Evolutionary conservation across 2,113 vertebrate genomes (phyloP).

Genomic region (Python bivittatus): DNA sequence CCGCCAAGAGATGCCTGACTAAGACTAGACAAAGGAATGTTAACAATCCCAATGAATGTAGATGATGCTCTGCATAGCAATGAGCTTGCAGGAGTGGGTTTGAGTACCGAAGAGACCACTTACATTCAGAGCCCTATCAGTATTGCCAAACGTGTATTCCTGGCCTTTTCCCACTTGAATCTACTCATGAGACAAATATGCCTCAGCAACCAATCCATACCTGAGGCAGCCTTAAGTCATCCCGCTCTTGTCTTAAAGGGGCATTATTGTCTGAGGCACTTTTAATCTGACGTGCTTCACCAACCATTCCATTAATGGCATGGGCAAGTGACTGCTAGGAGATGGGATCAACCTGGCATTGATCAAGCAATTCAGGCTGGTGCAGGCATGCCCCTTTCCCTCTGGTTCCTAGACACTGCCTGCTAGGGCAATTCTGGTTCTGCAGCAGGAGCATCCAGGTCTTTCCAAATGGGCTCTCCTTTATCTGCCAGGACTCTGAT

Average conservation of each 20-base stretch:
- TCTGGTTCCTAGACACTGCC: too few relatives aligned
- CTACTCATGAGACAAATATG: neutral
- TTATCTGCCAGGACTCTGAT: too few relatives aligned
- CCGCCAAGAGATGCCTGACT: neutral
- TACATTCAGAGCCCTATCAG: neutral
- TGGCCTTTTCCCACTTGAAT: neutral
- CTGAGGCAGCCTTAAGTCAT: neutral
- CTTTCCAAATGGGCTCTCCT: too few relatives aligned
- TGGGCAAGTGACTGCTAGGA: neutral
- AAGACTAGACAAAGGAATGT: neutral
- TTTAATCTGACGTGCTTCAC: neutral
- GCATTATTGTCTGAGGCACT: neutral
- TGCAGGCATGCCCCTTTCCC: too few relatives aligned
- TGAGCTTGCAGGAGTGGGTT: neutral
- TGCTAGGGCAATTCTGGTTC: too few relatives aligned
- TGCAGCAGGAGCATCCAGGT: too few relatives aligned
- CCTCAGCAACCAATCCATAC: neutral
- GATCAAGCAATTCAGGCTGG: too few relatives aligned
- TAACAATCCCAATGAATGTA: neutral
- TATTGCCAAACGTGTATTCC: neutral
- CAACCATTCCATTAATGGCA: neutral
- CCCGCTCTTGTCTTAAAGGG: neutral
- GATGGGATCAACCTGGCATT: neutral
- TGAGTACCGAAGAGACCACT: neutral
- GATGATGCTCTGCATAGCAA: neutral